Evolutionary conservation across 2,113 vertebrate genomes (phyloP).

Genomic region (Monopterus albus): DNA sequence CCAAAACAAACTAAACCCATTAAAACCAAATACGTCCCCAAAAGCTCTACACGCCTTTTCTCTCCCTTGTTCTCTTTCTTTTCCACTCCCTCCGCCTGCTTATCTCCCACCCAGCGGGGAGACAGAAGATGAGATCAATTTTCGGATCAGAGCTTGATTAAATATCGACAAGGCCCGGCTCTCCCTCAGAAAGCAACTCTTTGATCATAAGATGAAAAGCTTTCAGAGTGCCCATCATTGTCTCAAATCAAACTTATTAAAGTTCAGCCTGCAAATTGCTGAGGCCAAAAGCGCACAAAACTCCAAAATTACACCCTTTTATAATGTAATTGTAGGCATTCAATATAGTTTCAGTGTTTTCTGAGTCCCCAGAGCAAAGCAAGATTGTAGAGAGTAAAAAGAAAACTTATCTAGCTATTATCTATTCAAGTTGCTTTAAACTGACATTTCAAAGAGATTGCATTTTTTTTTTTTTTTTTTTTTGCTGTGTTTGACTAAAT

Average conservation of each 20-base stretch:
- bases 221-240: constrained; percentile 53
- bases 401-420: constrained; percentile 35
- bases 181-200: constrained; percentile 46
- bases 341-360: constrained; percentile 27
- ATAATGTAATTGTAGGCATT: constrained; percentile 34
- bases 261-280: not conserved
- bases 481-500: constrained; percentile 18
- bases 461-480: not conserved
- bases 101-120: constrained; percentile 41
- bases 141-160: constrained; percentile 66
- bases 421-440: constrained; percentile 29
- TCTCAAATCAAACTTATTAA: constrained; percentile 53
- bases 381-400: constrained; percentile 26
- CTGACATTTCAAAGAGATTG: constrained; percentile 21
- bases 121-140: constrained; percentile 66
- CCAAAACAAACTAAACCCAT: constrained; percentile 19
- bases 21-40: constrained; percentile 33
- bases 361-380: constrained; percentile 26
- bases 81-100: constrained; percentile 7
- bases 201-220: constrained; percentile 59
- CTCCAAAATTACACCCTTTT: constrained; percentile 15
- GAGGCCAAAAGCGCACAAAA: constrained; percentile 14
- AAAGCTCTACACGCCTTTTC: not conserved
- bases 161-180: constrained; percentile 63
- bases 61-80: not conserved